phyloP scores from a whole-genome alignment of 2,113 vertebrate genomes.

The Coryphaenoides rupestris region DNA sequence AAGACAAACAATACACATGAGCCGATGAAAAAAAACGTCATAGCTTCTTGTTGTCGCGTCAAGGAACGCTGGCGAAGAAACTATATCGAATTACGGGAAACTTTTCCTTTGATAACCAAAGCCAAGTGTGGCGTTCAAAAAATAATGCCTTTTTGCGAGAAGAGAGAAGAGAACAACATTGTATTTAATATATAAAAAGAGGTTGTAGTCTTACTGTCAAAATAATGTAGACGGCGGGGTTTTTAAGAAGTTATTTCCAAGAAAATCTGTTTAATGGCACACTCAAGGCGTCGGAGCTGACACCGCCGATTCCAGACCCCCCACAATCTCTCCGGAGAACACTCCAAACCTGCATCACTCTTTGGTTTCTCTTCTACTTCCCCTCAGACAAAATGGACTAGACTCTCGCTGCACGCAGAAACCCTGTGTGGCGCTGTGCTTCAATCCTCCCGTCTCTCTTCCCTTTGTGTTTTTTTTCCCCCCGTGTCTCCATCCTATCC shows the following conservation, averaged over 20 bases:
- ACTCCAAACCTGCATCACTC: neutral
- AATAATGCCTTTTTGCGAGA: too few relatives aligned
- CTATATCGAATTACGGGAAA: too few relatives aligned
- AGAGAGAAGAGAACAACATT: too few relatives aligned
- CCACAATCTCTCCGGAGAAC: constrained; percentile 10
- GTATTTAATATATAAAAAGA: too few relatives aligned
- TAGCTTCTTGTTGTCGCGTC: too few relatives aligned
- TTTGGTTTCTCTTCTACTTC: neutral
- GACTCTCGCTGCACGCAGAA: neutral
- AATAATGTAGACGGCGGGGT: neutral
- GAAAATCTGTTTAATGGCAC: neutral
- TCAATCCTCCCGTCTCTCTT: neutral
- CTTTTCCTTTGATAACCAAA: too few relatives aligned
- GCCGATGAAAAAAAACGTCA: too few relatives aligned
- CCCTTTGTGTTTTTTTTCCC: neutral
- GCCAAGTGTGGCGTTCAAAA: too few relatives aligned
- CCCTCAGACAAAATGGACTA: constrained; percentile 14
- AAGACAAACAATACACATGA: too few relatives aligned
- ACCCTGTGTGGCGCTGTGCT: too few relatives aligned
- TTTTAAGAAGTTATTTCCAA: neutral
- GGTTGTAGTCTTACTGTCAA: neutral
- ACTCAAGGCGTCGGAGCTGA: constrained; percentile 6
- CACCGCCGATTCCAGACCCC: constrained; percentile 9
- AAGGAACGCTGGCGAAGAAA: too few relatives aligned
- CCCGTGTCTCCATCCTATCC: constrained; percentile 23